Conservation (phyloP, 2,113 vertebrate species). For the Procavia capensis region DNA sequence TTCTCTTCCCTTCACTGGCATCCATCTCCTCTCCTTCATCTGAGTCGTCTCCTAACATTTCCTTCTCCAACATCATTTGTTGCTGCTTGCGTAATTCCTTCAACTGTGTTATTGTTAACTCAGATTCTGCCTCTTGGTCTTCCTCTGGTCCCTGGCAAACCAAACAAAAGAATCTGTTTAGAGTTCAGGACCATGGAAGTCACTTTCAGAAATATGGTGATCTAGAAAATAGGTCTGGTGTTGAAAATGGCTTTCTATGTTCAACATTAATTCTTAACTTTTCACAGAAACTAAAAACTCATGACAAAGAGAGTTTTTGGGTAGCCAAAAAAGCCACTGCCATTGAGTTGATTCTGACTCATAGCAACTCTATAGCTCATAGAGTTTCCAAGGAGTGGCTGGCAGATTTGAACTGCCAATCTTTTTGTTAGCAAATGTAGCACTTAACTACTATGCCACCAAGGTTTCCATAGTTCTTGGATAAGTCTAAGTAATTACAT, state of each 20-base stretch:
- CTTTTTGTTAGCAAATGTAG: no score
- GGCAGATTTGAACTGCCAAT: no score
- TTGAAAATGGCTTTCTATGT: not conserved
- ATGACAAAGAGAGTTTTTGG: no score
- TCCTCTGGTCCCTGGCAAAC: conserved; percentile 93
- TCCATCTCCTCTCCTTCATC: conserved; percentile 90
- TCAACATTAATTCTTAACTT: not conserved
- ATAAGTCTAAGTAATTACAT: not conserved
- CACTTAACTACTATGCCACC: no score
- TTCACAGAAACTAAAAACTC: not conserved
- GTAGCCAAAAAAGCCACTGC: no score
- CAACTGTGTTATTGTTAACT: conserved; percentile 94
- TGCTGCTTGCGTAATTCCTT: conserved; percentile 92
- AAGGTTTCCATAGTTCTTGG: no score
- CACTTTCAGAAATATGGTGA: not conserved
- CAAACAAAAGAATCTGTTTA: conserved; percentile 29
- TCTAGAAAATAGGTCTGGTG: not conserved
- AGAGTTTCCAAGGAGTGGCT: no score
- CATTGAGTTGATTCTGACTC: no score
- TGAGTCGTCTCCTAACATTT: conserved; percentile 95
- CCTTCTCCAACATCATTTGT: conserved; percentile 92
- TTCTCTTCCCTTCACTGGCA: conserved; percentile 77
- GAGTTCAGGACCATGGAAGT: not conserved
- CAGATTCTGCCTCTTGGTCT: conserved; percentile 95
- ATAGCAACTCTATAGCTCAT: no score